Conservation (phyloP, 2,113 vertebrate genomes). For the Thunnus thynnus region DNA sequence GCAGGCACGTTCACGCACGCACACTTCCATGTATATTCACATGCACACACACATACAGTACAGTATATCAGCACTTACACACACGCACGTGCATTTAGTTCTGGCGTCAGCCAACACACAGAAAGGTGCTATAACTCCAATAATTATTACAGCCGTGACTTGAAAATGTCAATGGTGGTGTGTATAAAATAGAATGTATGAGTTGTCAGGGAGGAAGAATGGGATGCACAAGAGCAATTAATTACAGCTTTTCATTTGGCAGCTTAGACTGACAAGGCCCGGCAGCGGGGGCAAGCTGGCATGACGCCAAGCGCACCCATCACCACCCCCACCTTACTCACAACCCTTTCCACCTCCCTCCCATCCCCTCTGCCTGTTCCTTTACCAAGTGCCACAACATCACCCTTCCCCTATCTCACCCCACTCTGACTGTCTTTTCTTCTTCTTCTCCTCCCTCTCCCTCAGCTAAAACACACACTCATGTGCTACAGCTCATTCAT, state of each 20-base stretch:
- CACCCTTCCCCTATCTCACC: constrained; percentile 45
- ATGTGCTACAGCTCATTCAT: constrained; percentile 14
- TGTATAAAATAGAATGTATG: constrained; percentile 89
- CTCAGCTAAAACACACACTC: constrained; percentile 19
- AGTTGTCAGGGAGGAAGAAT: constrained; percentile 85
- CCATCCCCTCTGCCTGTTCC: constrained; percentile 40
- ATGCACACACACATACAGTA: constrained; percentile 17
- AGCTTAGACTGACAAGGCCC: constrained; percentile 82
- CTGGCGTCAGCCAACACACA: constrained; percentile 71
- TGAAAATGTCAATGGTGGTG: constrained; percentile 87
- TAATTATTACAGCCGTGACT: constrained; percentile 88
- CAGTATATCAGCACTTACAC: constrained; percentile 45
- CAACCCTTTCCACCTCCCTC: constrained; percentile 25
- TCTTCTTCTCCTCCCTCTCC: constrained; percentile 21
- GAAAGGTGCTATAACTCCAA: constrained; percentile 86
- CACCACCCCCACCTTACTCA: constrained; percentile 62
- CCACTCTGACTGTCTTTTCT: constrained; percentile 21
- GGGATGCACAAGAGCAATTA: constrained; percentile 88
- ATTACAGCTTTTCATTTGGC: constrained; percentile 89
- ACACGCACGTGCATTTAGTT: constrained; percentile 31
- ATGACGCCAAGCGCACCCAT: constrained; percentile 75
- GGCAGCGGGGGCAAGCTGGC: constrained; percentile 78
- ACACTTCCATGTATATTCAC: constrained; percentile 2
- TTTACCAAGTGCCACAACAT: constrained; percentile 68
- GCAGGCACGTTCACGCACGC: neutral